phyloP scores from a whole-genome alignment of 2,888 invertebrate species.

The Ochropleura plecta region DNA sequence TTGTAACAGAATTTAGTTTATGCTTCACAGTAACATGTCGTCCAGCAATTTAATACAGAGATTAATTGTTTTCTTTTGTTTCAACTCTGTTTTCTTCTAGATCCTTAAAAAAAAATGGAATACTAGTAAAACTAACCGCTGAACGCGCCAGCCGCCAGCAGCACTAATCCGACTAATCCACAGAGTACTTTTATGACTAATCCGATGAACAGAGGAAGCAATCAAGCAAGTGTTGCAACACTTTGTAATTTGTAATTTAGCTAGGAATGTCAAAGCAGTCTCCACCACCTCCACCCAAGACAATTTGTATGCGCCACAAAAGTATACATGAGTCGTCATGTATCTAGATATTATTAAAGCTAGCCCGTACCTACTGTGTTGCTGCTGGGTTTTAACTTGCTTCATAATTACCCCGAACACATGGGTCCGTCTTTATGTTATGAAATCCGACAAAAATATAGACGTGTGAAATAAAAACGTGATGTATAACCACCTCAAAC shows the following conservation, averaged over 20 bases:
- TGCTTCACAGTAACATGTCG: constrained; percentile 11
- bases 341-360: background rate
- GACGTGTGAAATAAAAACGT: too few relatives aligned
- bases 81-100: background rate
- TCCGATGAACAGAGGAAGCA: background rate
- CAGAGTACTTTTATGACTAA: too few relatives aligned
- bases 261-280: background rate
- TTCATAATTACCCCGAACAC: background rate
- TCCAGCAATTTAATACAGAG: background rate
- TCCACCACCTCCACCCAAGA: background rate
- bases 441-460: background rate
- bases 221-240: background rate
- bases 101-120: background rate
- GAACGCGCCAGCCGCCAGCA: background rate
- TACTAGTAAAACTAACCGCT: background rate
- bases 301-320: background rate
- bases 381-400: background rate
- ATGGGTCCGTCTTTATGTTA: background rate
- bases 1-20: constrained; percentile 15
- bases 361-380: background rate
- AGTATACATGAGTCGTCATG: background rate
- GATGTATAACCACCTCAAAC: background rate
- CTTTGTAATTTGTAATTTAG: too few relatives aligned
- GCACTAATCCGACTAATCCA: too few relatives aligned
- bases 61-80: background rate